Percentiles rank a stretch among this genome's conserved stretches.
Evolutionary conservation across 2,888 invertebrate genomes (phyloP).

Genomic region (Apamea epomidion): DNA sequence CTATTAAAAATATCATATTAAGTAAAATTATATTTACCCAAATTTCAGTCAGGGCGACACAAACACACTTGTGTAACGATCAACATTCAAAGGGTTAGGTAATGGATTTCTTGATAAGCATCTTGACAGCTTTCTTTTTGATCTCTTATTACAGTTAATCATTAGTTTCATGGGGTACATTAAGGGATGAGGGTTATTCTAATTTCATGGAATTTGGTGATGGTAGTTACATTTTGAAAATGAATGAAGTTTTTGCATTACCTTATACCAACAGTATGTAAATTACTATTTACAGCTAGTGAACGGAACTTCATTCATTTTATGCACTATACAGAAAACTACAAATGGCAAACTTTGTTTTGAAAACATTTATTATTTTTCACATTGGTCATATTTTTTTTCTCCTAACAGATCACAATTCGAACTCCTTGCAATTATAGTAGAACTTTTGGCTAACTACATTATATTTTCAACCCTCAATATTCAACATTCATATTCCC

Average conservation of each 20-base stretch:
- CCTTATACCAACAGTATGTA: slow-evolving; percentile 10
- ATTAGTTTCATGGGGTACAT: slow-evolving; percentile 66
- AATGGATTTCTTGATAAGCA: slow-evolving; percentile 86
- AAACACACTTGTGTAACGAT: slow-evolving; percentile 86
- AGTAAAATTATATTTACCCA: slow-evolving; percentile 89
- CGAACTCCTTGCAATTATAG: slow-evolving; percentile 73
- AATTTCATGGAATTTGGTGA: slow-evolving; percentile 61
- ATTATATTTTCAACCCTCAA: slow-evolving; percentile 69
- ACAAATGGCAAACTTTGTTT: slow-evolving; percentile 77
- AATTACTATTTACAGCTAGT: slow-evolving; percentile 30
- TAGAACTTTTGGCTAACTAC: slow-evolving; percentile 77
- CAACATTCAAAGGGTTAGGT: slow-evolving; percentile 80
- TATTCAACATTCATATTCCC: slow-evolving; percentile 69
- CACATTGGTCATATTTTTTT: slow-evolving; percentile 87
- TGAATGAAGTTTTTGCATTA: slow-evolving; percentile 68
- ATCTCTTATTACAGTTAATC: slow-evolving; percentile 68
- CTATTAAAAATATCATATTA: slow-evolving; percentile 83
- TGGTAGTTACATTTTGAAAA: slow-evolving; percentile 64
- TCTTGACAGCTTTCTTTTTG: slow-evolving; percentile 89
- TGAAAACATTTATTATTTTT: slow-evolving; percentile 88
- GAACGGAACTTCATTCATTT: slow-evolving; percentile 72
- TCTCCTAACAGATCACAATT: slow-evolving; percentile 84
- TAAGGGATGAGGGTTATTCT: slow-evolving; percentile 65
- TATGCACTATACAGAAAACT: slow-evolving; percentile 73
- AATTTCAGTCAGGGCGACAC: slow-evolving; percentile 88